These are phyloP conservation scores for Capromys pilorides DNA, from an alignment of 2,797 vertebrate species.

Conservation along the genomic window DNA sequence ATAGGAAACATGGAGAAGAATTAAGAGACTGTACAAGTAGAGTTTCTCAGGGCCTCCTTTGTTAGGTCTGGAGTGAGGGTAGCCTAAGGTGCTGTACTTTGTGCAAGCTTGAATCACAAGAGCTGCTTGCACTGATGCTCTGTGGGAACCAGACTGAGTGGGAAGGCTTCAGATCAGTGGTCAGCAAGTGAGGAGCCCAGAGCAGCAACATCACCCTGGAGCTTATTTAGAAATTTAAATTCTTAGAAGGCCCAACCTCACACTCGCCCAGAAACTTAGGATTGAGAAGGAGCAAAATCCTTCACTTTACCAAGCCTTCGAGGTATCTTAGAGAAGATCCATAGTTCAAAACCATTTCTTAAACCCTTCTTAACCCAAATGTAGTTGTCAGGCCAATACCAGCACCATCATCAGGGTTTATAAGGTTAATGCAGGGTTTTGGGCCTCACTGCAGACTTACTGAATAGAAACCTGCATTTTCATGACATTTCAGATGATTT, in stretches of 20 bases:
- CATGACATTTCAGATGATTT: background rate
- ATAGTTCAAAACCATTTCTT: background rate
- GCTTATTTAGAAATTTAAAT: background rate
- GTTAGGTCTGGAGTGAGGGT: background rate
- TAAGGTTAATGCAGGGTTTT: background rate
- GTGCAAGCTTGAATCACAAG: background rate
- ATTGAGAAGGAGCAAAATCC: background rate
- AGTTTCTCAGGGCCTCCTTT: background rate
- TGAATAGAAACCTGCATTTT: background rate
- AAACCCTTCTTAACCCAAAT: background rate
- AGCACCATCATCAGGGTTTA: background rate
- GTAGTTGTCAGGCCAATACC: background rate
- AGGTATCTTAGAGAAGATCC: background rate
- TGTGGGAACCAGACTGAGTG: background rate
- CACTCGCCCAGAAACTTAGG: background rate
- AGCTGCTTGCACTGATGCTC: background rate
- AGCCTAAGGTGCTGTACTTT: background rate
- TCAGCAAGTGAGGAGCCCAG: background rate
- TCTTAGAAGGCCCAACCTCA: background rate
- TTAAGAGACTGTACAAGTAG: background rate
- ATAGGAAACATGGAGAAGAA: background rate
- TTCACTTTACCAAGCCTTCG: background rate
- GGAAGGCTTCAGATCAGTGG: background rate
- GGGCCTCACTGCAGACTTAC: background rate
- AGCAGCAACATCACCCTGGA: background rate